Conservation (phyloP, 1,140 invertebrate species). For the Calliopsis andreniformis region DNA sequence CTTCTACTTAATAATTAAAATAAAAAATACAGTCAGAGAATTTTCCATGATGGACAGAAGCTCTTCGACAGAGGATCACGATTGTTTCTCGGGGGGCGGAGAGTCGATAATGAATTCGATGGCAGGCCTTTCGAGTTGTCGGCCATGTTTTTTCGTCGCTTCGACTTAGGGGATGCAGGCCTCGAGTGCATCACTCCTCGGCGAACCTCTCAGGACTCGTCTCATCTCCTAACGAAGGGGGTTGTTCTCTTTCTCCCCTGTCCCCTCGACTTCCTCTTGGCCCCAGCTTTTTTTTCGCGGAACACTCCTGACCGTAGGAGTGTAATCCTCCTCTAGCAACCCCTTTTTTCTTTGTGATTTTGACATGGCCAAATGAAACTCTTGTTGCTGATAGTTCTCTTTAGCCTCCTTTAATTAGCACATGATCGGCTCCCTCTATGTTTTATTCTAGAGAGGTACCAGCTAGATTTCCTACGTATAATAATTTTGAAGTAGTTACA, state of each 20-base stretch:
- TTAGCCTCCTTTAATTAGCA: slow-evolving; percentile 48
- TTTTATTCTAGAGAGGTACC: slow-evolving; percentile 21
- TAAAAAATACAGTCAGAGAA: slow-evolving; percentile 1
- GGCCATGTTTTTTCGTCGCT: slow-evolving; percentile 71
- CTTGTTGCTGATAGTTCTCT: slow-evolving; percentile 36
- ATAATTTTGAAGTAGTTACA: too few relatives aligned
- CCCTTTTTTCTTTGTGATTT: slow-evolving; percentile 50
- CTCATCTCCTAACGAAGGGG: slow-evolving; percentile 70
- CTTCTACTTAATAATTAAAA: too few relatives aligned
- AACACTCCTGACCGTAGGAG: slow-evolving; percentile 18
- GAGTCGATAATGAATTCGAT: slow-evolving; percentile 64
- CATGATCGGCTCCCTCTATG: slow-evolving; percentile 45
- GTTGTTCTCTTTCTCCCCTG: slow-evolving; percentile 40
- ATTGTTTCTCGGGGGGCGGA: slow-evolving; percentile 39
- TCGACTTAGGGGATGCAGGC: slow-evolving; percentile 66
- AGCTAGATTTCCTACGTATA: too few relatives aligned
- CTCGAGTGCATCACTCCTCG: slow-evolving; percentile 72
- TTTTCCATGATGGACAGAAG: slow-evolving; percentile 13
- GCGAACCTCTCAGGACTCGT: slow-evolving; percentile 71
- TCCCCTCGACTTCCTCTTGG: slow-evolving; percentile 13
- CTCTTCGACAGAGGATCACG: neutral
- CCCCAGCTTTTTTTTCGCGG: slow-evolving; percentile 17
- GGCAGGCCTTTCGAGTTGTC: slow-evolving; percentile 60
- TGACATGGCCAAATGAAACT: slow-evolving; percentile 46
- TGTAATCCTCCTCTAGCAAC: slow-evolving; percentile 45